These are phyloP conservation scores for Butastur rufipennis DNA, from an alignment of 2,113 vertebrate species.

Conservation along the genomic window DNA sequence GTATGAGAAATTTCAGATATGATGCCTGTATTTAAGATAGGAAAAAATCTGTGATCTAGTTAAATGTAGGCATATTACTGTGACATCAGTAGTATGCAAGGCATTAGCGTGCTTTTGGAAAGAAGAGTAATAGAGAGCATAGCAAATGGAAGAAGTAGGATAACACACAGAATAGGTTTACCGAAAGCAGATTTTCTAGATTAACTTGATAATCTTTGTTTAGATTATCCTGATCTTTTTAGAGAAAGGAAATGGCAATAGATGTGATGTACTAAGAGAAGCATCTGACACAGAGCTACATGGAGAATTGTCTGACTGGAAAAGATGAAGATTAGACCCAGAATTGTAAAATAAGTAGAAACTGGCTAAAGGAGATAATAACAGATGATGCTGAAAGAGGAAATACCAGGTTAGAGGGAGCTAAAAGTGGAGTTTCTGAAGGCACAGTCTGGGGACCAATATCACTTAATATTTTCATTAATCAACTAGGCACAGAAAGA, in stretches of 20 bases:
- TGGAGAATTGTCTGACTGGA: constrained; percentile 3
- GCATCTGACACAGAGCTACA: constrained; percentile 26
- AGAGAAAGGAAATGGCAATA: constrained; percentile 11
- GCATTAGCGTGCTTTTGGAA: constrained; percentile 6
- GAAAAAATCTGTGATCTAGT: neutral
- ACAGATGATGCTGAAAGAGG: constrained; percentile 10
- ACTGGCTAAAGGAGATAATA: constrained; percentile 39
- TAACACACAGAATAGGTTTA: constrained; percentile 61
- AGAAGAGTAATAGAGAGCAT: neutral
- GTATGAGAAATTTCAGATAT: neutral
- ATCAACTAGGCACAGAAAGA: constrained; percentile 26
- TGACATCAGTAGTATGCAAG: neutral
- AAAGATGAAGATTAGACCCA: constrained; percentile 31
- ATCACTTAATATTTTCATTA: constrained; percentile 49
- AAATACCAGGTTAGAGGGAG: neutral
- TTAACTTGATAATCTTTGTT: constrained; percentile 58
- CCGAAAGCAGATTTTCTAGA: constrained; percentile 52
- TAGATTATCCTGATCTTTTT: constrained; percentile 57
- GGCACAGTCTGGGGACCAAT: neutral
- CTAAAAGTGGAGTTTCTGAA: constrained; percentile 20
- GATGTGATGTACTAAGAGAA: constrained; percentile 16
- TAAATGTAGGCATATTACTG: neutral
- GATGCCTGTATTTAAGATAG: neutral
- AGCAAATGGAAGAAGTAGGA: constrained; percentile 40
- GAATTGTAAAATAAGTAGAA: constrained; percentile 20